Evolutionary conservation across 2,888 invertebrate genomes (phyloP).

Genomic region (Catonia carolina): DNA sequence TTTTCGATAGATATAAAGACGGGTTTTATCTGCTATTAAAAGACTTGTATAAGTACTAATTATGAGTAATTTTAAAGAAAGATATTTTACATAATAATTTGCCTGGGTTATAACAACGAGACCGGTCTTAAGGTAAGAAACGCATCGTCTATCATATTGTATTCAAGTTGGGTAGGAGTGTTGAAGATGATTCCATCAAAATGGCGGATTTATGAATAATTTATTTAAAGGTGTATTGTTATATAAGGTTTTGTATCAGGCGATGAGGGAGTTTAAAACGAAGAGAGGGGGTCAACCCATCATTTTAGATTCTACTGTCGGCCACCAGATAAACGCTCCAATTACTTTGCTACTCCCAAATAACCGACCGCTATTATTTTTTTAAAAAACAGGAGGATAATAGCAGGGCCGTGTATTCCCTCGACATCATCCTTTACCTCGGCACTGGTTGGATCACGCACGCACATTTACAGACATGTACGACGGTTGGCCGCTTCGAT

Average conservation of each 20-base stretch:
- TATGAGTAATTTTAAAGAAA: no score
- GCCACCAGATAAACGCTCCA: conserved; percentile 14
- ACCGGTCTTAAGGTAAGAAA: no score
- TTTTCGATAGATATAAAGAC: no score
- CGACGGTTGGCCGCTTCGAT: no score
- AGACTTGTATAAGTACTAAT: no score
- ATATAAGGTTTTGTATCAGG: no score
- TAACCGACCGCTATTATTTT: conserved; percentile 1
- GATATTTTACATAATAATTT: no score
- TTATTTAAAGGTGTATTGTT: conserved; percentile 1
- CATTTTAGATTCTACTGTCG: neutral
- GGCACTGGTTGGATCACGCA: neutral
- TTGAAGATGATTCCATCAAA: neutral
- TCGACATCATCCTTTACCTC: neutral
- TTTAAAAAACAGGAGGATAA: neutral
- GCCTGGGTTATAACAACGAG: no score
- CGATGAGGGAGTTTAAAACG: neutral
- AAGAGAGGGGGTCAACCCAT: neutral
- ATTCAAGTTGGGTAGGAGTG: no score
- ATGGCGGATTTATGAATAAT: conserved; percentile 11
- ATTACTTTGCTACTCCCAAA: conserved; percentile 11
- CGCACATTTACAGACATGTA: neutral
- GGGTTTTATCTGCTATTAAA: no score
- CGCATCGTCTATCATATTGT: no score
- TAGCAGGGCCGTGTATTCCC: conserved; percentile 1